Conservation (phyloP, 1,140 invertebrate genomes). For the Drosophila melanogaster region Release_6_plus_ISO1_MT NT_033777.3:17356501-17357000, state of each 20-base stretch:
- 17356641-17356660: conserved; percentile 53
- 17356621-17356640: conserved; percentile 57
- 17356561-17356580: conserved; percentile 75
- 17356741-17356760: neutral
- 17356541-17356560: conserved; percentile 74
- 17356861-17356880: conserved; percentile 41
- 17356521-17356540: conserved; percentile 57
- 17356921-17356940: conserved; percentile 31
- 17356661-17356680: conserved; percentile 43
- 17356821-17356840: conserved; percentile 49
- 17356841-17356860: conserved; percentile 29
- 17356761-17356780: neutral
- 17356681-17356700: conserved; percentile 45
- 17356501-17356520: neutral
- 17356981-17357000: conserved; percentile 8
- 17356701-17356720: conserved; percentile 12
- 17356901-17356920: conserved; percentile 48
- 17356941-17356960: neutral
- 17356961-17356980: conserved; percentile 26
- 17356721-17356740: conserved; percentile 18
- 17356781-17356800: conserved; percentile 11
- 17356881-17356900: conserved; percentile 54
- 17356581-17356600: conserved; percentile 63
- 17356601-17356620: conserved; percentile 62
- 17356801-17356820: conserved; percentile 30